Base-by-base conservation (phyloP, 1,140 invertebrate species). In the Neuroterus valhalla region DNA sequence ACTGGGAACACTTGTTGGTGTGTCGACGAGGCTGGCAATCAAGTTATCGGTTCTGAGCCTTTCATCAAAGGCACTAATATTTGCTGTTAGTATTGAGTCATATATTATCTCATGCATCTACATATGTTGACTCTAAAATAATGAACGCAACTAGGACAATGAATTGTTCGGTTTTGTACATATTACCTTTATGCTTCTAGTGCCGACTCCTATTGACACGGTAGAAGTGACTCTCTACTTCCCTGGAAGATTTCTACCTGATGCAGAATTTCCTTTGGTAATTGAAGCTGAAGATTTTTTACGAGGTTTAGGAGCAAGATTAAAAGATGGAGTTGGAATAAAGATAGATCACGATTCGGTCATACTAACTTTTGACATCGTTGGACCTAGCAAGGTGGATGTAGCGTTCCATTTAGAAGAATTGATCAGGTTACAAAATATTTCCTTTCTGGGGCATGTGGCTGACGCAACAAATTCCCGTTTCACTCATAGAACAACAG, bases 11-110 rank as follows among this genome's bases (percentile, higher is more conserved):
- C 91, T 26, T 97, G 96, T 85, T 96, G 95, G 95, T 97, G 96
- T 86, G 95, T 96, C 3, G 95, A 97, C 86, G 95, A 95, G 74
- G 95, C 95, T 1, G 96, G 96, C 11, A 96, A 96, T 88, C 94
- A 95, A 77, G 84, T 95, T 1, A 90, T 92, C 75, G 89, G 92
- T 23, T 91, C 92, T 2, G 90, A 93, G 80, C 91, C 93, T 43
- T 94, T 96, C 87, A 87, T 91, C 70, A 93, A 90, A 84, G 93
- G 92, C 52, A 90, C 91, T 44, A 91, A 89, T 69, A 89, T 90
- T 45, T 94, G 93, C 83, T 82, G 93, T 93, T 87, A 91, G 92
- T 92, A 70, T n/a, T 5, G 17, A 17, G 8, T 19, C 17, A n/a
- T 45, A 67, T 11, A 19, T 31, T 76, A 23, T 66, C 19, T 5